A percentile compares a stretch with the other conserved stretches of the same genome.
These are phyloP conservation scores for Pyrrhia umbra DNA, from an alignment of 2,888 invertebrate genomes.

Conservation along the genomic window DNA sequence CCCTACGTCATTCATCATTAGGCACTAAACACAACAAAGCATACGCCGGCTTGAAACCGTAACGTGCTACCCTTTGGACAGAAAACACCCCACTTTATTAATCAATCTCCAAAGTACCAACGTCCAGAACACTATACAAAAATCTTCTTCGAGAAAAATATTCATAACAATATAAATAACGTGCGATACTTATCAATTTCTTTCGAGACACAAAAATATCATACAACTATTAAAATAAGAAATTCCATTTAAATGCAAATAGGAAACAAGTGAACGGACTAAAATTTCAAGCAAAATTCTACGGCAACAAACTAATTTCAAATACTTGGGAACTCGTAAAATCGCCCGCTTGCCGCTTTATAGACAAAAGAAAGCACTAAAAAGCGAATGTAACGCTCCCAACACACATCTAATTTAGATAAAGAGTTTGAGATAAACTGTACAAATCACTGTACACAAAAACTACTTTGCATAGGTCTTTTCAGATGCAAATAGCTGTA, in stretches of 20 bases:
- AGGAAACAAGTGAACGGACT: slow-evolving; percentile 33
- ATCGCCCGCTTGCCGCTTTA: slow-evolving; percentile 58
- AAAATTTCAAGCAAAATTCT: slow-evolving; percentile 42
- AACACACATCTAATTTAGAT: slow-evolving; percentile 85
- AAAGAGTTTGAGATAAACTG: slow-evolving; percentile 82
- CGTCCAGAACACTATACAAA: not conserved
- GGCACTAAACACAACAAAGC: not conserved
- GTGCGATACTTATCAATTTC: not conserved
- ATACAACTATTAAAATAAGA: slow-evolving; percentile 41
- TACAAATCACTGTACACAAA: slow-evolving; percentile 87
- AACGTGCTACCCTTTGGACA: not conserved
- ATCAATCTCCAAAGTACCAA: not conserved
- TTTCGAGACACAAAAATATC: slow-evolving; percentile 39
- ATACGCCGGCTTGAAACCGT: not conserved
- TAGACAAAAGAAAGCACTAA: slow-evolving; percentile 69
- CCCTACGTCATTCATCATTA: not conserved
- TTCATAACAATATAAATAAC: not conserved
- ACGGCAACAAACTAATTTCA: slow-evolving; percentile 42
- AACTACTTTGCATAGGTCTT: slow-evolving; percentile 83
- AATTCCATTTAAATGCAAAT: slow-evolving; percentile 52
- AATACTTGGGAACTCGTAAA: slow-evolving; percentile 55
- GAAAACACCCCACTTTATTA: not conserved
- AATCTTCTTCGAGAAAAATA: not conserved
- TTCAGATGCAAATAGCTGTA: slow-evolving; percentile 89
- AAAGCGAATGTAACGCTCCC: slow-evolving; percentile 63